Evolutionary conservation across 2,113 vertebrate genomes (phyloP).

Genomic region (Sebastes fasciatus): DNA sequence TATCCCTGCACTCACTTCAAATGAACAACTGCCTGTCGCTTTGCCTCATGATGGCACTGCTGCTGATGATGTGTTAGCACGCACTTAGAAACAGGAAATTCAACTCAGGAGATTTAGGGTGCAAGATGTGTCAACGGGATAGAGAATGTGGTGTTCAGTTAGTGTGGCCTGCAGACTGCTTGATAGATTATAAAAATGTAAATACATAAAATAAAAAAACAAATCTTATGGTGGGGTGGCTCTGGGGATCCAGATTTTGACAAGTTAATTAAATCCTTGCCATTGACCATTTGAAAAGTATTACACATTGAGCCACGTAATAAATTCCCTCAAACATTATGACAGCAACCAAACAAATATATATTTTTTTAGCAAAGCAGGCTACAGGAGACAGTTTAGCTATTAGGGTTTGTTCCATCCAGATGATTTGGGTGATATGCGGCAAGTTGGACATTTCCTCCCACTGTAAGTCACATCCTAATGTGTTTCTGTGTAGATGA

Average conservation of each 20-base stretch:
- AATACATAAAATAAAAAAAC: not conserved
- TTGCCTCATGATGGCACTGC: constrained; percentile 20
- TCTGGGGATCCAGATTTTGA: constrained; percentile 11
- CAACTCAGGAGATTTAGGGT: not conserved
- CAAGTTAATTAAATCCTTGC: constrained; percentile 41
- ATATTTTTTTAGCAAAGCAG: constrained; percentile 8
- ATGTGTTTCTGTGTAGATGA: constrained; percentile 1
- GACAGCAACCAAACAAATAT: constrained; percentile 8
- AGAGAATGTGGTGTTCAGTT: not conserved
- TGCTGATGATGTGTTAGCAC: too few relatives aligned
- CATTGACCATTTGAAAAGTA: not conserved
- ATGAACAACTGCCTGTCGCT: constrained; percentile 11
- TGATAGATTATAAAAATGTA: not conserved
- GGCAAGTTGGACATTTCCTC: not conserved
- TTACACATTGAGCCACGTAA: not conserved
- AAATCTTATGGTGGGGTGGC: not conserved
- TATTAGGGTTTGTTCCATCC: constrained; percentile 48
- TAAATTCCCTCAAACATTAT: not conserved
- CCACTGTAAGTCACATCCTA: constrained; percentile 6
- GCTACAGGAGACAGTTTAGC: constrained; percentile 40
- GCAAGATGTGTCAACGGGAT: not conserved
- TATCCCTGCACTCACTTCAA: constrained; percentile 2
- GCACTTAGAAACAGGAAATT: not conserved
- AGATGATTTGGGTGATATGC: constrained; percentile 37
- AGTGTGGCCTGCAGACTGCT: too few relatives aligned